Evolutionary conservation across 2,888 invertebrate genomes (phyloP).

Genomic region (Nebria salina): DNA sequence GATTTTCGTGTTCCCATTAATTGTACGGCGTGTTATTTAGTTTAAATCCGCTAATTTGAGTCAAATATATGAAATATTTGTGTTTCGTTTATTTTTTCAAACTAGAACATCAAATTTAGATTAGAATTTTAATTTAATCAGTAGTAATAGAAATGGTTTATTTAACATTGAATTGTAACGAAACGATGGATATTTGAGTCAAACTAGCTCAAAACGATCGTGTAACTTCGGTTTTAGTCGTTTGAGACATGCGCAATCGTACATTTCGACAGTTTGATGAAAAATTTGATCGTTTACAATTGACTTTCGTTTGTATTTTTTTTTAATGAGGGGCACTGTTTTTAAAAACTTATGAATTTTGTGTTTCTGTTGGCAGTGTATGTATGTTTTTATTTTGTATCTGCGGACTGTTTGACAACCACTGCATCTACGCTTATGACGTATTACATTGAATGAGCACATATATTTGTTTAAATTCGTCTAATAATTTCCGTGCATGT

Average conservation of each 20-base stretch:
- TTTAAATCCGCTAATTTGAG: not conserved
- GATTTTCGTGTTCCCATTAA: not conserved
- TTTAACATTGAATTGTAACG: no score
- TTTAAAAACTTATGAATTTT: not conserved
- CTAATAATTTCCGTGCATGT: not conserved
- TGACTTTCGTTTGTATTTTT: not conserved
- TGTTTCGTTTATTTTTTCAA: no score
- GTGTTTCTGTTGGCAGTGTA: conserved; percentile 1
- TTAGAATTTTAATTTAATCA: no score
- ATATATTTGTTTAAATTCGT: not conserved
- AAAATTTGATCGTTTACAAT: not conserved
- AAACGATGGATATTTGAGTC: not conserved
- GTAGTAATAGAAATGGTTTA: no score
- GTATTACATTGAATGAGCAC: conserved; percentile 1
- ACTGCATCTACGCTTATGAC: not conserved
- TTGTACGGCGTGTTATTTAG: not conserved
- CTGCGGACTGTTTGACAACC: not conserved
- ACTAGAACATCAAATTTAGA: no score
- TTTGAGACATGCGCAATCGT: not conserved
- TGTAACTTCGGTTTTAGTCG: not conserved
- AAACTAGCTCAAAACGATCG: not conserved
- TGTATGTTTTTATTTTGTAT: not conserved
- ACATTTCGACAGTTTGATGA: not conserved
- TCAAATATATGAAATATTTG: not conserved
- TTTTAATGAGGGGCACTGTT: no score